Conservation (phyloP, 2,888 invertebrate species). For the Dyspetes luteomarginatus region DNA sequence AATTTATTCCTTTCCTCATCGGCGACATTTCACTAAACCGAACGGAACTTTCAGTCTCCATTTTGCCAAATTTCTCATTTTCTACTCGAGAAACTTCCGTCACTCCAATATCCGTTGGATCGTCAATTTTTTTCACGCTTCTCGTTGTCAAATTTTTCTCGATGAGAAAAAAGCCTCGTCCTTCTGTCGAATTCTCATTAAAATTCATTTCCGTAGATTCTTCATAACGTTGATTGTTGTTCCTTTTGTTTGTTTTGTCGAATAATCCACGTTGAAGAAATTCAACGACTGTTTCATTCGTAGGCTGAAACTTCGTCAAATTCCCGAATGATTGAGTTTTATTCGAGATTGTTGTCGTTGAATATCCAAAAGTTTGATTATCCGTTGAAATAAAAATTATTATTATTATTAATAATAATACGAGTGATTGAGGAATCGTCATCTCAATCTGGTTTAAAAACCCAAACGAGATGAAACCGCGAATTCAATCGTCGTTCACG, state of each 20-base stretch:
- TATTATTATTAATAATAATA: constrained; percentile 9
- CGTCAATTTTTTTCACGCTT: neutral
- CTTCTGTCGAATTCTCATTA: neutral
- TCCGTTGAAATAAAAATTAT: constrained; percentile 1
- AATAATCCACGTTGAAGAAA: neutral
- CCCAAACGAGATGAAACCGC: neutral
- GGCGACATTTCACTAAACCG: neutral
- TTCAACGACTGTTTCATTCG: neutral
- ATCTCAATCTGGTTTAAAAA: neutral
- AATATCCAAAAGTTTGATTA: neutral
- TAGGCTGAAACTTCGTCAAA: neutral
- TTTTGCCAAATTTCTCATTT: neutral
- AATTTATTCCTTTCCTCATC: neutral
- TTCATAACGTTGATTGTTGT: neutral
- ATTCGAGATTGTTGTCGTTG: neutral
- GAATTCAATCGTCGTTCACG: constrained; percentile 13
- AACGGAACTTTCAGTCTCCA: neutral
- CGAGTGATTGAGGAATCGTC: constrained; percentile 5
- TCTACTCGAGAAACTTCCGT: neutral
- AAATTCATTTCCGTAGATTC: neutral
- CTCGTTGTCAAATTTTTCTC: neutral
- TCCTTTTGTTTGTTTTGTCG: neutral
- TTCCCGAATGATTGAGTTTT: neutral
- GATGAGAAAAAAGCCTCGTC: constrained; percentile 4
- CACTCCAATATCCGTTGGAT: neutral